Evolutionary conservation across 2,797 vertebrate genomes (phyloP), one percentile per base, ranked within the genome.

Genomic region (Pelodytes ibericus): DNA sequence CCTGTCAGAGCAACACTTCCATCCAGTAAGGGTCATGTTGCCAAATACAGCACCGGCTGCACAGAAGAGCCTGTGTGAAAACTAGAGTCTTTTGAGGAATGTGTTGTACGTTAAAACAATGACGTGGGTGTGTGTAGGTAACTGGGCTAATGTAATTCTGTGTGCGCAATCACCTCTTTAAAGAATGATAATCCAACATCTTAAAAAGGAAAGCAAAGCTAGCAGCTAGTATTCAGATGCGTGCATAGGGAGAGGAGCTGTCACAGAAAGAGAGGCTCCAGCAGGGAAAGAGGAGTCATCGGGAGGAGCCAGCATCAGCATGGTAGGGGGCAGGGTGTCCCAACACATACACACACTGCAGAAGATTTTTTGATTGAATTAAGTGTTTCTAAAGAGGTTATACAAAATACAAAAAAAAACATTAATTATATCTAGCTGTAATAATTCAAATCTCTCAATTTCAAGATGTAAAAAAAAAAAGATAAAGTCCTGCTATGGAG

Each of bases 211-310:
- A n/a, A 57, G 16, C 15, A 26, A 36, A 26, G 31, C 16, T 22
- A 39, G 61, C 22, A 30, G 3, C 61, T 66, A 51, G 72, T 74
- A 66, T 74, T 64, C 49, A 44, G 36, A 44, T 10, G 72, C 72
- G 29, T 62, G 27, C n/a, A 8, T 26, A 10, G 72, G 72, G 72
- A 72, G 61, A 64, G 49, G 20, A 1, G 41, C 9, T 13, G 2
- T 20, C 41, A 25, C 25, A 47, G 57, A 29, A 1, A 58, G 62
- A 44, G 62, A 66, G 62, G 72, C 62, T 26, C 61, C 24, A 27
- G 31, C 20, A 65, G 36, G 47, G 24, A 73, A 41, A 49, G 62
- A 66, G 62, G 72, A 49, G 20, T 51, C 24, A 27, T 24, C 20
- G 57, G 36, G 47, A 18, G 65, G 29, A 49, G 70, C 20, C 11